Evolutionary conservation across 1,140 invertebrate species (phyloP).

Genomic region (Planococcus citri): DNA sequence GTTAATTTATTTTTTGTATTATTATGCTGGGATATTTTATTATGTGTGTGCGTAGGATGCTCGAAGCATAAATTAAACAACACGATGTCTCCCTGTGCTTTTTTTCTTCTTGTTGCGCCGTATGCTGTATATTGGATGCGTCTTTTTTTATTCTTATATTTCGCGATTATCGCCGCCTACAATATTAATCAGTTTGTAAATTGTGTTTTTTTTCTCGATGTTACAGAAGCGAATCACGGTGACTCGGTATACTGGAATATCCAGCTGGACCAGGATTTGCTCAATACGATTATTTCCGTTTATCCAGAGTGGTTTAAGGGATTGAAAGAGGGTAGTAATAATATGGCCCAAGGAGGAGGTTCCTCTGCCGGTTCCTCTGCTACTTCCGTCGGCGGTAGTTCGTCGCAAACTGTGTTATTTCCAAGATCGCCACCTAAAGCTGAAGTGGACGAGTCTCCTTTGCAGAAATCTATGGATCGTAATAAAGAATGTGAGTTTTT

Average conservation of each 20-base stretch:
- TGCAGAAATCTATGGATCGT: slow-evolving; percentile 84
- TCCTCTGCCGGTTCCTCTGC: slow-evolving; percentile 16
- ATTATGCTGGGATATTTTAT: neutral
- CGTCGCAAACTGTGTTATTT: slow-evolving; percentile 24
- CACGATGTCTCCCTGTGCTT: neutral
- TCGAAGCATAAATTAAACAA: neutral
- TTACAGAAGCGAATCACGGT: slow-evolving; percentile 15
- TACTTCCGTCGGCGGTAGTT: slow-evolving; percentile 15
- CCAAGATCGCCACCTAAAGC: slow-evolving; percentile 51
- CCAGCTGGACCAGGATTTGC: slow-evolving; percentile 75
- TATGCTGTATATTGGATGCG: neutral
- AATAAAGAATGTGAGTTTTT: slow-evolving; percentile 98
- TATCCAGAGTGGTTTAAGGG: slow-evolving; percentile 82
- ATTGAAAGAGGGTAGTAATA: slow-evolving; percentile 21
- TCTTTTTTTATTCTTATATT: too few species aligned
- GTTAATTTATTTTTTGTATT: slow-evolving; percentile 11
- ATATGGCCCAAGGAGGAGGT: slow-evolving; percentile 21
- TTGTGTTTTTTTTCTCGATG: neutral
- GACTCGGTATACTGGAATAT: slow-evolving; percentile 65
- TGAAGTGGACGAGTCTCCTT: slow-evolving; percentile 82
- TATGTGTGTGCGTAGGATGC: neutral
- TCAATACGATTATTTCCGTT: slow-evolving; percentile 75
- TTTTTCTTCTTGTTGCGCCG: neutral
- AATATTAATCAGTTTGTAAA: neutral
- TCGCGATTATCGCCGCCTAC: neutral